phyloP scores from a whole-genome alignment of 2,797 vertebrate species.

The Sandelia bainsii region DNA sequence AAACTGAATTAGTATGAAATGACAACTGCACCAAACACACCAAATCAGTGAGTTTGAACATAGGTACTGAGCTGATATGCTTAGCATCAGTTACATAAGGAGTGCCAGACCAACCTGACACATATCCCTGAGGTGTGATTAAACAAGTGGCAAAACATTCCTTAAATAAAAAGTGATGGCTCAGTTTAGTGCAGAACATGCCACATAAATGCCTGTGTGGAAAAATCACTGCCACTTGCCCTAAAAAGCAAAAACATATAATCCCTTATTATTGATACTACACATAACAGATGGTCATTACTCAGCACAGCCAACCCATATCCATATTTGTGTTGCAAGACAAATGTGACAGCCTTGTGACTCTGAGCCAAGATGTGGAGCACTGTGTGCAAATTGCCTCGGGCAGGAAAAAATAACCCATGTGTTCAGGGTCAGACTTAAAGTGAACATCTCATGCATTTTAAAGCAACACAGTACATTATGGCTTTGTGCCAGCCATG shows the following conservation, averaged over 20 bases:
- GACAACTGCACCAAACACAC: background rate
- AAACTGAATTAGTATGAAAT: background rate
- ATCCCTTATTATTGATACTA: conserved; percentile 35
- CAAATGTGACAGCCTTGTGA: conserved; percentile 40
- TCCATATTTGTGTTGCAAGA: conserved; percentile 57
- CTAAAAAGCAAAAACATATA: conserved; percentile 24
- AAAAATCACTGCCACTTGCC: conserved; percentile 11
- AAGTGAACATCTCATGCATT: conserved; percentile 58
- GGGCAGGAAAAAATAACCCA: conserved; percentile 30
- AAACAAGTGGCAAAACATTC: conserved; percentile 37
- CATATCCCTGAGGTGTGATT: conserved; percentile 33
- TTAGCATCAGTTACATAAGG: conserved; percentile 40
- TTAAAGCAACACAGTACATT: conserved; percentile 41
- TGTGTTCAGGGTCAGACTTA: conserved; percentile 32
- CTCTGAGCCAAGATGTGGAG: conserved; percentile 20
- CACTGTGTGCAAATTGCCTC: conserved; percentile 30
- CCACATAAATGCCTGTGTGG: background rate
- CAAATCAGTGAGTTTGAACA: conserved; percentile 47
- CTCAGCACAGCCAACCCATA: conserved; percentile 27
- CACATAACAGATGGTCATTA: conserved; percentile 47
- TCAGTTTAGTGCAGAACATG: conserved; percentile 11
- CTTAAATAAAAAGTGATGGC: conserved; percentile 27
- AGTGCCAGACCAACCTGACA: conserved; percentile 33
- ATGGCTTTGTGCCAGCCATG: conserved; percentile 57
- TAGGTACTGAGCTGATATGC: conserved; percentile 20